Evolutionary conservation across 2,113 vertebrate species (phyloP), one percentile per base, ranked within the genome.

Genomic region (Calidris pugnax): DNA sequence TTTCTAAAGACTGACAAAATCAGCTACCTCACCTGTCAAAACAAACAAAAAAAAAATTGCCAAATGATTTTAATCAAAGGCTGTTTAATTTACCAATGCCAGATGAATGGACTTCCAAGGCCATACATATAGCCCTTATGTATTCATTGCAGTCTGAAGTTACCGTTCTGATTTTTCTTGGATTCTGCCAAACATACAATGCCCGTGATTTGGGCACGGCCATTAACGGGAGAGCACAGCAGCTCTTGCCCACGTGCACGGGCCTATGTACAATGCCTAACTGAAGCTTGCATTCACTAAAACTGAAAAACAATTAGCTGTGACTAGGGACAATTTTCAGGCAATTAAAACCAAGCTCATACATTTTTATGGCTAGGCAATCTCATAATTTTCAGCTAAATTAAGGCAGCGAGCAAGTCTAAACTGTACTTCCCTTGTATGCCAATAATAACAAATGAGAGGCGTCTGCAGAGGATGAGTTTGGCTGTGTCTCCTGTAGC

Each of bases 381-480:
- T 81, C 89, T 97, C 84, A 47, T 93, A 80, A 73, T 88, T 92
- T 77, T 91, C 62, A 59, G 66, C 90, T 91, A 90, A 90, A 85
- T 94, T 90, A 80, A 71, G 85, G 24, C 45, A 62, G 37, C 1
- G 1, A 90, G 57, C 53, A 76, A 81, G 77, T 83, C 85, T 91
- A 51, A 93, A 66, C 50, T 83, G 67, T 53, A 28, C 79, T 91
- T 90, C 51, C 41, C 59, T 55, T 80, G 59, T 67, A 28, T 92
- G 90, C 93, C 92, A 88, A 10, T 86, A 96, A 92, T 88, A 94
- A 85, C 85, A 86, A 69, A 83, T 85, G 85, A 67, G 93, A 92
- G 82, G 95, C 5, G 16, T 89, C 95, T 95, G 91, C 74, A 83
- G 80, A 79, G 62, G 78, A 32, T 67, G 71, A 57, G 39, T 89